Base-by-base conservation (phyloP, 1,140 invertebrate genomes). In the Bemisia tabaci region DNA sequence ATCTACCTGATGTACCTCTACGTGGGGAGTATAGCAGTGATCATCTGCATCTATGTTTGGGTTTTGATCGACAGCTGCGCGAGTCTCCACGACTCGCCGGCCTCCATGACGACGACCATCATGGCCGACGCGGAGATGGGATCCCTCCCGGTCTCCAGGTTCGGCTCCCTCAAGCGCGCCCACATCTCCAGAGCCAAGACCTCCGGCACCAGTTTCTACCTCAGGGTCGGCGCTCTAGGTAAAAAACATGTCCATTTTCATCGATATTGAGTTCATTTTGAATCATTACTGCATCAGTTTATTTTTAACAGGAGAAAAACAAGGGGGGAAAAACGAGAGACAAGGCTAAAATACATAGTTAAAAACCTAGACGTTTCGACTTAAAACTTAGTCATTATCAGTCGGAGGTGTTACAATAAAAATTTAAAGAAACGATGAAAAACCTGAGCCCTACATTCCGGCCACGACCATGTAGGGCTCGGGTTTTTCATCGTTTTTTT, bases 161-260 rank as follows among this genome's bases (percentile, higher is more conserved):
- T 84, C 68, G 82, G 81, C 11, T 84, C 83, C 0, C 74, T 84
- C 39, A 83, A 82, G 68, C 75, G 78, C 62, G 82, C 83, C 2
- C 82, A 84, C 68, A 82, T 84, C 61, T 80, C 80, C 2, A 73
- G 79, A 58, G 75, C 79, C 17, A 80, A 79, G 67, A 81, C 80
- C 0, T 79, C 82, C 1, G 77, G 80, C 1, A 85, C 84, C 0
- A 86, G 83, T 71, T 86, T 86, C 70, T 86, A 87, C 70, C 79
- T 87, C 22, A 75, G 85, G 65, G 78, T 87, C n/a, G 85, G 85
- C 48, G 84, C 84, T n/a, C 72, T 87, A 1, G 80, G 85, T 87
- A 75, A 78, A 77, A 73, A 1, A 22, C 48, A 65, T 21, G 5
- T 66, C 60, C 24, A 64, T 59, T 12, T 59, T 59, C 48, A 59